phyloP scores from a whole-genome alignment of 1,140 invertebrate genomes.

The Sitobion miscanthi region DNA sequence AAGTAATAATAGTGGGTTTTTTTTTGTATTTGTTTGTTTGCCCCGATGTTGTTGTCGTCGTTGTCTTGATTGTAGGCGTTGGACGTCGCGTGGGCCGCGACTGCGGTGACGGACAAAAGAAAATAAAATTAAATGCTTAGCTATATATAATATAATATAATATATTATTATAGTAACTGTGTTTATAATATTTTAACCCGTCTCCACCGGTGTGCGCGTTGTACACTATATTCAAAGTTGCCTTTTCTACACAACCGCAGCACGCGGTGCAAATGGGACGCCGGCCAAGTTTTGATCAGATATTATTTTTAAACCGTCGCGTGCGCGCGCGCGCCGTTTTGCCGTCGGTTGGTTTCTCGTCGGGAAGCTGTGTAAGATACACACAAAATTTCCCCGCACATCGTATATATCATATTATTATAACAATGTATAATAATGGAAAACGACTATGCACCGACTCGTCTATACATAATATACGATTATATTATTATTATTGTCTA shows the following conservation, averaged over 20 bases:
- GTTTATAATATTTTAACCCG: conserved; percentile 11
- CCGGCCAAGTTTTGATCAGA: conserved; percentile 31
- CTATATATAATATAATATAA: not conserved
- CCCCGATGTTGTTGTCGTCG: not conserved
- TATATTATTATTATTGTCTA: not conserved
- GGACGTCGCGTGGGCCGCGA: not conserved
- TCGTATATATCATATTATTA: not conserved
- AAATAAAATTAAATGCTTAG: conserved; percentile 25
- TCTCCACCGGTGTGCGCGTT: not conserved
- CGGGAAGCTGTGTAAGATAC: not conserved
- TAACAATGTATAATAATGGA: not conserved
- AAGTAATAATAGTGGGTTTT: not conserved
- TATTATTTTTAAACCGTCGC: conserved; percentile 44
- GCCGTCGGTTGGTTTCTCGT: not conserved
- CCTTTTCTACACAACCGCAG: not conserved
- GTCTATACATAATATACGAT: not conserved
- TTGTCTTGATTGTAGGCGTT: conserved; percentile 20
- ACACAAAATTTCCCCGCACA: not conserved
- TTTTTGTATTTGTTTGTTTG: conserved; percentile 22
- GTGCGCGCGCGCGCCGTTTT: not conserved
- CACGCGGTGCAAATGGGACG: conserved; percentile 32
- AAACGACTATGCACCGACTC: not conserved
- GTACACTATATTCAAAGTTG: not conserved
- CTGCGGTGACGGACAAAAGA: not conserved
- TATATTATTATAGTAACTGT: not conserved